Conservation (phyloP, 2,888 invertebrate genomes). For the Andrena fulva region DNA sequence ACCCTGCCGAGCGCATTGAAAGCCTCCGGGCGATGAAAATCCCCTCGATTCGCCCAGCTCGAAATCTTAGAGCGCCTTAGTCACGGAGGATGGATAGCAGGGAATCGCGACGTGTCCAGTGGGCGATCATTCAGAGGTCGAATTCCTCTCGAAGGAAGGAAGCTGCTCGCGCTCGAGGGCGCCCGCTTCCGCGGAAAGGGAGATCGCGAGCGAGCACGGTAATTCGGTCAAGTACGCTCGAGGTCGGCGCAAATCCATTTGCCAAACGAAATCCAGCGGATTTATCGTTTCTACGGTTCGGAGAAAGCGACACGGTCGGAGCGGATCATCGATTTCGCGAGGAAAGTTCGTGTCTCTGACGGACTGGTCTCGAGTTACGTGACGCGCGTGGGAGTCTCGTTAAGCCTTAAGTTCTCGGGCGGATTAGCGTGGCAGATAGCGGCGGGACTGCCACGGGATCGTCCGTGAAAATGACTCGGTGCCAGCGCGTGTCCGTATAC, state of each 20-base stretch:
- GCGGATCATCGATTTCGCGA: conserved; percentile 16
- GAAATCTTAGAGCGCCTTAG: too few relatives aligned
- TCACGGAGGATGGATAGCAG: too few relatives aligned
- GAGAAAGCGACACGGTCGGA: conserved; percentile 3
- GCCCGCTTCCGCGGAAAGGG: conserved; percentile 31
- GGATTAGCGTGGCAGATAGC: conserved; percentile 44
- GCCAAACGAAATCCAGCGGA: conserved; percentile 7
- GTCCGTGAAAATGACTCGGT: conserved; percentile 65
- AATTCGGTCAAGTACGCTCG: conserved; percentile 55
- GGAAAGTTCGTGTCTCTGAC: conserved; percentile 18
- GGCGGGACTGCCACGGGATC: conserved; percentile 43
- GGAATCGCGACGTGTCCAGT: neutral
- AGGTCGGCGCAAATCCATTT: neutral
- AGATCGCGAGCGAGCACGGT: conserved; percentile 1
- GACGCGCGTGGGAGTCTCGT: conserved; percentile 56
- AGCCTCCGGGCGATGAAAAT: neutral
- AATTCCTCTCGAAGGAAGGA: neutral
- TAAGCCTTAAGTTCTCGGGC: conserved; percentile 36
- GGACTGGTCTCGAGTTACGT: conserved; percentile 25
- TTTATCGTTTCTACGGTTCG: neutral
- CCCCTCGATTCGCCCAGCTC: too few relatives aligned
- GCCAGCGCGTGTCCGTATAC: conserved; percentile 67
- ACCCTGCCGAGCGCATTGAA: neutral
- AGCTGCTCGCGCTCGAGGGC: conserved; percentile 29
- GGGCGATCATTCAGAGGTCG: neutral